phyloP scores from a whole-genome alignment of 2,113 vertebrate species.

The Elachura formosa region DNA sequence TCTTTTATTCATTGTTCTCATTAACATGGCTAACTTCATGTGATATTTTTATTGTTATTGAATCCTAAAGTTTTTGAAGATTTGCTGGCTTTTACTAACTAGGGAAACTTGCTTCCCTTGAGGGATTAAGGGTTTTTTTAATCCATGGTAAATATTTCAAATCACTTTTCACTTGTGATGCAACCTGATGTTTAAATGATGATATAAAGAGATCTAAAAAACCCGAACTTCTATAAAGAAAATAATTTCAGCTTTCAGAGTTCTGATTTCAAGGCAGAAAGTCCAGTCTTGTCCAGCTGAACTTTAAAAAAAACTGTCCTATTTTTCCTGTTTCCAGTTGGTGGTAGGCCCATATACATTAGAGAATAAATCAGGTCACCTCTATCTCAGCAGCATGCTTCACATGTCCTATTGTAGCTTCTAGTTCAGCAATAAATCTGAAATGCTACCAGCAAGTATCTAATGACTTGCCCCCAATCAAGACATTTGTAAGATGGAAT shows the following conservation, averaged over 20 bases:
- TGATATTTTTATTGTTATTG: background rate
- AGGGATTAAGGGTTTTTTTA: background rate
- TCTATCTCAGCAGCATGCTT: background rate
- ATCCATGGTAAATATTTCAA: background rate
- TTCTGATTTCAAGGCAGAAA: background rate
- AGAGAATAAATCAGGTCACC: conserved; percentile 1
- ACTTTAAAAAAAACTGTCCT: background rate
- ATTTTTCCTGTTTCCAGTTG: background rate
- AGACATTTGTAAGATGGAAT: background rate
- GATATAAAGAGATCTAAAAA: background rate
- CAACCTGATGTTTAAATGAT: background rate
- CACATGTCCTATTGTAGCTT: background rate
- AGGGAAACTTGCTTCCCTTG: background rate
- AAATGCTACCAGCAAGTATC: background rate
- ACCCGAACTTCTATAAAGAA: background rate
- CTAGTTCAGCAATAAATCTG: background rate
- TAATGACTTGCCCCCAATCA: background rate
- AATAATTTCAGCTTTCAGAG: background rate
- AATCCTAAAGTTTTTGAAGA: background rate
- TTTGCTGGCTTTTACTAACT: background rate
- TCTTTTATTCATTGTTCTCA: background rate
- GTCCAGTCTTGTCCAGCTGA: background rate
- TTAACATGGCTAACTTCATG: background rate
- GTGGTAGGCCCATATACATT: background rate
- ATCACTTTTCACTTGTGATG: background rate